phyloP scores from a whole-genome alignment of 2,113 vertebrate genomes.

The Corvus cornix region DNA sequence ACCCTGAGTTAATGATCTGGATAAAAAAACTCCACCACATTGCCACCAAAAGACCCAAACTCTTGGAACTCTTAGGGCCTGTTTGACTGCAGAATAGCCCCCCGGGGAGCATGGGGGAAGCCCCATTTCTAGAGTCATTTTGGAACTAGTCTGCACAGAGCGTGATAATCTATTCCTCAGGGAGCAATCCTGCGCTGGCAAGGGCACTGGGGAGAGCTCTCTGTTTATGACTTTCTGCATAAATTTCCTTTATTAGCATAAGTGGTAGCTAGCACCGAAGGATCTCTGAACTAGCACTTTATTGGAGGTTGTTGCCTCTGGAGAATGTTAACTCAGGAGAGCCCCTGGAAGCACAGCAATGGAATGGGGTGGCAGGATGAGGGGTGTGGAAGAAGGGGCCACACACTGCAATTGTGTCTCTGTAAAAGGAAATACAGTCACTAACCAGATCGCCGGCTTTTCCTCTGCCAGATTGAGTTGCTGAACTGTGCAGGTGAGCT shows the following conservation, averaged over 20 bases:
- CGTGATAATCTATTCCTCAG: conserved; percentile 9
- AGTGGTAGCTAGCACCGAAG: conserved; percentile 33
- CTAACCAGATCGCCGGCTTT: not conserved
- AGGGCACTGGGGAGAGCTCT: conserved; percentile 64
- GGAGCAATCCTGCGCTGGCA: conserved; percentile 55
- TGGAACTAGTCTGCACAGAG: conserved; percentile 26
- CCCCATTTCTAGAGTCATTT: conserved; percentile 19
- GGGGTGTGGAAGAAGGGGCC: not conserved
- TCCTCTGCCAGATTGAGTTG: not conserved
- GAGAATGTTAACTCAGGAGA: not conserved
- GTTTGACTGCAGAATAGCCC: conserved; percentile 42
- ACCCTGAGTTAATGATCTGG: not conserved
- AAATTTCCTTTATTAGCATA: conserved; percentile 66
- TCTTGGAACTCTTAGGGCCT: conserved; percentile 9
- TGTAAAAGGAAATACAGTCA: not conserved
- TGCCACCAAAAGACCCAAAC: conserved; percentile 11
- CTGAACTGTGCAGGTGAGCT: not conserved
- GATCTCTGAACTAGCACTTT: conserved; percentile 35
- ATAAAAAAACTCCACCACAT: not conserved
- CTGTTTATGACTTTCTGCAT: conserved; percentile 67
- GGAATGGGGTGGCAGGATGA: not conserved
- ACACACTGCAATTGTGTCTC: not conserved
- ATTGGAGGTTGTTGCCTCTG: not conserved
- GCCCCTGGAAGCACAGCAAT: not conserved
- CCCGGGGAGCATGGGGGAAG: conserved; percentile 10